A percentile compares a stretch with the other conserved stretches of the same genome.
phyloP scores from a whole-genome alignment of 1,140 invertebrate species.

The Leptinotarsa undecemlineata region DNA sequence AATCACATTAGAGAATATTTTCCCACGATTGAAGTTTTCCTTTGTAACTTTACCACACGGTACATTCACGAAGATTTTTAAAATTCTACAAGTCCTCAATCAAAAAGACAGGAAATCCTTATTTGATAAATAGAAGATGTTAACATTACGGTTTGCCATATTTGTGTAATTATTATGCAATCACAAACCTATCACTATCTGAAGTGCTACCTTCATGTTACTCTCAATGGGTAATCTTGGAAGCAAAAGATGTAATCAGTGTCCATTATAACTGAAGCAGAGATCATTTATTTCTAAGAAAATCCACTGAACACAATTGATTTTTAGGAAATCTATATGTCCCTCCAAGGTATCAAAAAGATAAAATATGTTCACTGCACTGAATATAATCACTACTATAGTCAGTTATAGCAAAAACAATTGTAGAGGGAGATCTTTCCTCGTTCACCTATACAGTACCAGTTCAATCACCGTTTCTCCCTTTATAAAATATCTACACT shows the following conservation, averaged over 20 bases:
- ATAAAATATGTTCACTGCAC: too few species aligned
- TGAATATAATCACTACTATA: too few species aligned
- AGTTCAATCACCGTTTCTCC: too few species aligned
- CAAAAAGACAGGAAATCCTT: neutral
- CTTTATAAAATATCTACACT: too few species aligned
- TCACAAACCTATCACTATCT: neutral
- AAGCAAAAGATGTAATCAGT: neutral
- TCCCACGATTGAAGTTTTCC: too few species aligned
- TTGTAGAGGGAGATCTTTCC: too few species aligned
- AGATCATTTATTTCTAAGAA: neutral
- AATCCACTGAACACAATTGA: neutral
- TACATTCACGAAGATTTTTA: neutral
- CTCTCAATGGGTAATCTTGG: neutral
- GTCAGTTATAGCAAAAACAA: too few species aligned
- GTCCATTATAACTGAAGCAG: neutral
- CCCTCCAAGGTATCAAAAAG: neutral
- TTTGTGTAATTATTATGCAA: slow-evolving; percentile 5
- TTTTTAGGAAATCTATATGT: neutral
- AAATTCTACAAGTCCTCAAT: neutral
- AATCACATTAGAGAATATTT: too few species aligned
- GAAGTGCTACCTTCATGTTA: neutral
- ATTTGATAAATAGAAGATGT: neutral
- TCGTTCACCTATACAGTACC: too few species aligned
- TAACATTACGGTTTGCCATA: slow-evolving; percentile 1
- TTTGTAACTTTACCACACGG: too few species aligned